These are phyloP conservation scores for Hydropsyche tenuis DNA, from an alignment of 1,140 invertebrate genomes.

Conservation along the genomic window DNA sequence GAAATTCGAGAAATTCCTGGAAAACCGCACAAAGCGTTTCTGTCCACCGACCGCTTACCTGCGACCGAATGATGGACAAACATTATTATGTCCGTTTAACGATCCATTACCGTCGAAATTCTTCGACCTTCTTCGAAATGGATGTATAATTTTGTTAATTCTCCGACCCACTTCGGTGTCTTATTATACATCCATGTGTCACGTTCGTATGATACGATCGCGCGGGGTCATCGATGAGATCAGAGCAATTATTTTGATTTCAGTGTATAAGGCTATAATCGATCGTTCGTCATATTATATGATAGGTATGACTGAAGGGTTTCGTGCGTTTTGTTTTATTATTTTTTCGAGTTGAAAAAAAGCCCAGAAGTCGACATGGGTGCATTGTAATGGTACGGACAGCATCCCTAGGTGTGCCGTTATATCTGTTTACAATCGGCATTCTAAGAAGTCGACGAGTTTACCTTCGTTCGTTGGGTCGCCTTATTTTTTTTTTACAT, in stretches of 20 bases:
- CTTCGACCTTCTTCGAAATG: neutral
- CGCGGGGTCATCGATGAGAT: slow-evolving; percentile 11
- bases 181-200: neutral
- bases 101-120: no score
- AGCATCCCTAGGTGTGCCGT: slow-evolving; percentile 1
- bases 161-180: neutral
- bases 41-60: slow-evolving; percentile 20
- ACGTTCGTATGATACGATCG: neutral
- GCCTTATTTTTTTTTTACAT: neutral
- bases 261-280: no score
- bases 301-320: no score
- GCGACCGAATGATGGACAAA: slow-evolving; percentile 1
- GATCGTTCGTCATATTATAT: no score
- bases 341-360: neutral
- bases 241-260: slow-evolving; percentile 10
- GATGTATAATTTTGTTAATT: neutral
- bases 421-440: slow-evolving; percentile 26
- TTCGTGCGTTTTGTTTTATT: no score
- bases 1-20: slow-evolving; percentile 35
- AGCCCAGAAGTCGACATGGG: neutral
- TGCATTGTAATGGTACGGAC: neutral
- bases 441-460: slow-evolving; percentile 8
- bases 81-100: neutral
- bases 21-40: slow-evolving; percentile 21
- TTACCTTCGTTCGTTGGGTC: neutral